Evolutionary conservation across 2,888 invertebrate genomes (phyloP), one percentile per base, ranked within the genome.

Genomic region (Parelbella ahira): DNA sequence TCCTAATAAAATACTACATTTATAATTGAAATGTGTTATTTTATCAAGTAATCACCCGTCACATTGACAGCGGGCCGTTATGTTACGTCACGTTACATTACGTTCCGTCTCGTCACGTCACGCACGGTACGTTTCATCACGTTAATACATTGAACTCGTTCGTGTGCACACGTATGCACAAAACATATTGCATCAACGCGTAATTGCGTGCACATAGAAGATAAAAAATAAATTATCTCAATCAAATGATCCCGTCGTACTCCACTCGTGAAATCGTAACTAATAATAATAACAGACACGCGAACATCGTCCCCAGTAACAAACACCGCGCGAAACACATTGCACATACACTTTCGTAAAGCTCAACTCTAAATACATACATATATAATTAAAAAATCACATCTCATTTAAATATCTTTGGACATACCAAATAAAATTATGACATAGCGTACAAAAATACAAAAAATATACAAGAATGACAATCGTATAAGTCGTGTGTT

Each of bases 341-440:
- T 70, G 77, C 78, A 76, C 74, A 64, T 74, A 75, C 70, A 79
- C 79, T 79, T 80, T 81, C 68, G 72, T 84, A 83, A 83, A 84
- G 83, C 80, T 82, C 72, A 68, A 73, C 48, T 63, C 51, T 54
- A 77, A 79, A 68, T 73, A 76, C n/a, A n/a, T n/a, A n/a, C n/a
- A n/a, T n/a, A n/a, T n/a, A n/a, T 78, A 79, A 76, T 75, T 73
- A 63, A 76, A 81, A 83, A 81, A 83, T 84, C 86, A 86, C 84
- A 84, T 83, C 64, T 78, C 66, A 68, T 82, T 41, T 83, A 84
- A 84, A 86, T 83, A 87, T 87, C 86, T 87, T 87, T 86, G 86
- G 86, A 70, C 78, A 72, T 75, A 83, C 84, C 84, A 82, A 87
- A 82, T 77, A 73, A 83, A 84, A 77, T 69, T 70, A 77, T 65